Base-by-base conservation (phyloP, 2,113 vertebrate genomes). In the Suricata suricatta region DNA sequence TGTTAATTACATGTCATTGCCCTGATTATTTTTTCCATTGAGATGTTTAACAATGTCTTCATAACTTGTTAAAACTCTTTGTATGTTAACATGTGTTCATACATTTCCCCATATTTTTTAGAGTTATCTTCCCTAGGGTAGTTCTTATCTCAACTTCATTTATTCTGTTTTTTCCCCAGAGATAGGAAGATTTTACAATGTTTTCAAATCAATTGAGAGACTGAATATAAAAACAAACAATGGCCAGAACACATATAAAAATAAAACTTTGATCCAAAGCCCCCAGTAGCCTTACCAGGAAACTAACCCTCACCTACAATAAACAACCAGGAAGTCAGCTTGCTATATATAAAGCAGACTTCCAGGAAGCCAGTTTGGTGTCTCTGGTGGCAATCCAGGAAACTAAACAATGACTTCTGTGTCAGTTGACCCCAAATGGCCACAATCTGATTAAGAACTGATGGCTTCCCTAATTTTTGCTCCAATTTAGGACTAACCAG, bases 11-110 rank as follows among this genome's bases (percentile, higher is more conserved):
- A 35, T 82, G 23, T 68, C 93, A 84, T 44, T 72, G 3, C 2
- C 21, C 71, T 85, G 31, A 92, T 79, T 82, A 66, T 44, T 87
- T 96, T 97, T 97, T 69, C 41, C 2, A 47, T 27, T 85, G 41
- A 52, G 19, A n/a, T 91, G 7, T 90, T 96, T 52, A 77, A 44
- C 10, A 77, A 76, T 79, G 84, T 89, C 14, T 79, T 83, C 14
- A 19, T 93, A 57, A 97, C 76, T 77, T 97, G 52, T 50, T 87
- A 82, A 19, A 77, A 52, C 3, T 90, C 60, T 84, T 85, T 82
- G 13, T 13, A 77, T 92, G 44, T 63, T 47, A 89, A 66, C 15
- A 38, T 29, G 1, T 66, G 10, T 50, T 81, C 77, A 79, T 64
- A n/a, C 64, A 16, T 91, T 69, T 44, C 33, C 15, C 90, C 31